phyloP scores from a whole-genome alignment of 1,140 invertebrate genomes.

The Pseudomyrmex dendroicus region DNA sequence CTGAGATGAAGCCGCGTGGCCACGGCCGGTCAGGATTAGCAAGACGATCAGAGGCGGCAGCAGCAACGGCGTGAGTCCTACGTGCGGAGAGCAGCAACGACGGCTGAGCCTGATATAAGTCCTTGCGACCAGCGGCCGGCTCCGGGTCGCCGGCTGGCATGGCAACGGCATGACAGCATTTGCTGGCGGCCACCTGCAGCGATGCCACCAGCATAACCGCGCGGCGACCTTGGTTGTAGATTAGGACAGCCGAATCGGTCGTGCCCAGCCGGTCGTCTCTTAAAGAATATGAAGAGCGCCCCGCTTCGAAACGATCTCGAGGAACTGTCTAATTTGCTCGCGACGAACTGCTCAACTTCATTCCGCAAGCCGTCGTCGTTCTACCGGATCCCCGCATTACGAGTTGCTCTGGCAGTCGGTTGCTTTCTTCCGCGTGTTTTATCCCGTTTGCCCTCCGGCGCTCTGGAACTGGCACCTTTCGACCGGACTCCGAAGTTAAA shows the following conservation, averaged over 20 bases:
- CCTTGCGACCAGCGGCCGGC: slow-evolving; percentile 75
- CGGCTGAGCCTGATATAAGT: slow-evolving; percentile 67
- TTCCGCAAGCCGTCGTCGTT: slow-evolving; percentile 54
- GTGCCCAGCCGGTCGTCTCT: slow-evolving; percentile 53
- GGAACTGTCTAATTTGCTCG: slow-evolving; percentile 8
- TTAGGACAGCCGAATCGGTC: slow-evolving; percentile 62
- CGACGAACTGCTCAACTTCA: slow-evolving; percentile 70
- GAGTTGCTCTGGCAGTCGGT: not conserved
- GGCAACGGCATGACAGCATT: slow-evolving; percentile 84
- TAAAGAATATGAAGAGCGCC: not conserved
- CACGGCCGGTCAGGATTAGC: slow-evolving; percentile 62
- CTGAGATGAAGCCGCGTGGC: slow-evolving; percentile 71
- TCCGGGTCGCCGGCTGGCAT: slow-evolving; percentile 82
- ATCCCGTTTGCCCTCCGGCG: not conserved
- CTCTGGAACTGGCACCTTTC: not conserved
- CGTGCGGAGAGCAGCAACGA: slow-evolving; percentile 59
- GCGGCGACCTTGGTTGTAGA: slow-evolving; percentile 63
- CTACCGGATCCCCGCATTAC: slow-evolving; percentile 20
- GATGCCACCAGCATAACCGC: slow-evolving; percentile 75
- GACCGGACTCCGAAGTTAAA: slow-evolving; percentile 64
- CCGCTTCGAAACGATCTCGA: not conserved
- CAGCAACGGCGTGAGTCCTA: slow-evolving; percentile 59
- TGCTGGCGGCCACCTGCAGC: slow-evolving; percentile 80
- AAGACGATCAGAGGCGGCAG: slow-evolving; percentile 70
- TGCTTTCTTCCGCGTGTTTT: slow-evolving; percentile 34